Percentiles rank a stretch among this genome's conserved stretches.
These are phyloP conservation scores for Neria commutata DNA, from an alignment of 2,888 invertebrate species.

Conservation along the genomic window DNA sequence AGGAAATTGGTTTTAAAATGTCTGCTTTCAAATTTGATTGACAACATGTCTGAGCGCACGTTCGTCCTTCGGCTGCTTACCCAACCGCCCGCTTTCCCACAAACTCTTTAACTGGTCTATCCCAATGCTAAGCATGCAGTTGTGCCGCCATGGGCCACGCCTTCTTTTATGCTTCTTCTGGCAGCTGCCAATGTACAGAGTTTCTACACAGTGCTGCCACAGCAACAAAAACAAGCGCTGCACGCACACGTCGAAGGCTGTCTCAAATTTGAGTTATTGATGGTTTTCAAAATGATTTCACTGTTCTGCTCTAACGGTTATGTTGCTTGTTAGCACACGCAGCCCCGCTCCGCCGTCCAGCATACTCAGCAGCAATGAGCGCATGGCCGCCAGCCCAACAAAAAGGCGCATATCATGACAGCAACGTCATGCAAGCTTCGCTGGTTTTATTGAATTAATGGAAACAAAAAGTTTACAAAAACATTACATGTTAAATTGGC, in stretches of 20 bases:
- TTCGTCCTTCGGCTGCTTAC: not conserved
- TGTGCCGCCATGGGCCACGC: not conserved
- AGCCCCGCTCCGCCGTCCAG: no score
- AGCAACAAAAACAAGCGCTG: not conserved
- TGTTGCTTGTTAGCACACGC: not conserved
- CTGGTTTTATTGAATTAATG: no score
- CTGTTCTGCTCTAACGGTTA: conserved; percentile 14
- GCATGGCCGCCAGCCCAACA: not conserved
- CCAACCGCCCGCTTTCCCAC: no score
- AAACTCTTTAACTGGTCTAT: not conserved
- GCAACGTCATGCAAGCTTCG: no score
- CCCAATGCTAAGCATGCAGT: not conserved
- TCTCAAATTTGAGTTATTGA: conserved; percentile 54
- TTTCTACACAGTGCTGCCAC: no score
- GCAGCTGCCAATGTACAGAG: not conserved
- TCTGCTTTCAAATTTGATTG: not conserved
- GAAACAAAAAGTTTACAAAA: no score
- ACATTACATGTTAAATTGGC: no score
- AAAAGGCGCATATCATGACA: no score
- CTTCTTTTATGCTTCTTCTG: no score
- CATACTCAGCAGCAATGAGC: not conserved
- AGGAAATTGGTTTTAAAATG: not conserved
- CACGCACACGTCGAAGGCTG: conserved; percentile 50
- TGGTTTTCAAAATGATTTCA: conserved; percentile 49
- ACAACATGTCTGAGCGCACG: not conserved